A percentile compares a stretch with the other conserved stretches of the same genome.
These are phyloP conservation scores for Heteractis magnifica DNA, from an alignment of 92 coral and sea anemone species.

Conservation along the genomic window DNA sequence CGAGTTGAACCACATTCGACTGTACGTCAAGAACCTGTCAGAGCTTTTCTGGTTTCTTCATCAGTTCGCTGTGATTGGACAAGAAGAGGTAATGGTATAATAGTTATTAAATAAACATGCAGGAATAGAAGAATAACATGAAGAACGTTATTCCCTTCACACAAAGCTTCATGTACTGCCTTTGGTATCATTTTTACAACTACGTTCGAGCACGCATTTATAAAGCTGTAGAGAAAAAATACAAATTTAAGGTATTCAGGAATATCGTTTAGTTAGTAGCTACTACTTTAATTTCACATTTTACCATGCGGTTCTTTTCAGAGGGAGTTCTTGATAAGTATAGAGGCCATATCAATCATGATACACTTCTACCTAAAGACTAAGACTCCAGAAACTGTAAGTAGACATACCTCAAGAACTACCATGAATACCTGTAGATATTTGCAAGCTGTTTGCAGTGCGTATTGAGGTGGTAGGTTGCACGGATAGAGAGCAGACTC, in stretches of 20 bases:
- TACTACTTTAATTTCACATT: not conserved
- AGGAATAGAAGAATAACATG: too few relatives aligned
- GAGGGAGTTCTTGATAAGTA: constrained; percentile 89
- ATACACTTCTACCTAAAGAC: constrained; percentile 86
- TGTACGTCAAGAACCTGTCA: constrained; percentile 87
- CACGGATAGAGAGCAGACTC: too few relatives aligned
- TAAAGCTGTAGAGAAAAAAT: too few relatives aligned
- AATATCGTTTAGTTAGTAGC: too few relatives aligned
- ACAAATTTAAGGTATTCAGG: too few relatives aligned
- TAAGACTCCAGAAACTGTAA: constrained; percentile 83
- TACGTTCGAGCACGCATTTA: too few relatives aligned
- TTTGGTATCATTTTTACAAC: too few relatives aligned
- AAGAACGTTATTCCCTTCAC: too few relatives aligned
- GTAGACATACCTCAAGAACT: not conserved
- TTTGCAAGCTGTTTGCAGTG: too few relatives aligned
- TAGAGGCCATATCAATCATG: constrained; percentile 88
- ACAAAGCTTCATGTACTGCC: too few relatives aligned
- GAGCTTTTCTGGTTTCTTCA: constrained; percentile 90
- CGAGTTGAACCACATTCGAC: constrained; percentile 67
- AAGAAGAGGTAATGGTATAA: constrained; percentile 67
- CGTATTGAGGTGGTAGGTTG: too few relatives aligned
- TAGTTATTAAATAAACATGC: not conserved
- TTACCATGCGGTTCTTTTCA: constrained; percentile 1
- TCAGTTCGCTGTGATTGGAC: constrained; percentile 90
- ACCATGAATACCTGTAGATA: too few relatives aligned